A percentile compares a stretch with the other conserved stretches of the same genome.
Conservation (phyloP, 2,888 invertebrate species). For the Acronicta alni region DNA sequence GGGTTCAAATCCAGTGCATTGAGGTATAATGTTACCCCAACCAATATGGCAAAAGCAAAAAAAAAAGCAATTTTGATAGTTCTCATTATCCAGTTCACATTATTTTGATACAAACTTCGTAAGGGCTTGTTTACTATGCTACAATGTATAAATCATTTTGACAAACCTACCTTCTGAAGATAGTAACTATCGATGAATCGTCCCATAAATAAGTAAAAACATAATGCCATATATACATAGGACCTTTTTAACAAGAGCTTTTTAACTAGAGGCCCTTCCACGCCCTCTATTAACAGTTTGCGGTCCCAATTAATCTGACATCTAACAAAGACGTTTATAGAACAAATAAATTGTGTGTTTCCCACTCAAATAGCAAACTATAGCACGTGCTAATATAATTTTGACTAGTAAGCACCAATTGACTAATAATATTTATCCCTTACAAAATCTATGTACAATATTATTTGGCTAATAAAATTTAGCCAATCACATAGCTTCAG, state of each 20-base stretch:
- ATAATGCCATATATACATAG: no score
- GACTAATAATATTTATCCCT: conserved; percentile 77
- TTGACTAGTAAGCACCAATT: conserved; percentile 90
- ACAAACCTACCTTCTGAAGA: no score
- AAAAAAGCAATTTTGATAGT: no score
- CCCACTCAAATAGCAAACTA: conserved; percentile 57
- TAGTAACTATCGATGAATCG: no score
- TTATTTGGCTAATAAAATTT: conserved; percentile 81
- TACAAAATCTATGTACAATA: conserved; percentile 74
- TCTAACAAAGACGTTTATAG: not conserved
- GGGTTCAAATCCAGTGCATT: not conserved
- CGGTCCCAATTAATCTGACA: not conserved
- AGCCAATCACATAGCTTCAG: conserved; percentile 73
- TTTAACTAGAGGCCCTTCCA: not conserved
- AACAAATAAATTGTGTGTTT: conserved; percentile 44
- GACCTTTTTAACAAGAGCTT: no score
- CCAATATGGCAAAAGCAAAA: no score
- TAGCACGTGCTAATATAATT: conserved; percentile 86
- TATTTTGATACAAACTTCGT: no score
- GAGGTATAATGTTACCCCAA: not conserved
- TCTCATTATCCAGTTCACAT: no score
- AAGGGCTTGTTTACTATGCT: no score
- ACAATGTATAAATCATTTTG: no score
- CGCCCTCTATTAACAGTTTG: not conserved
- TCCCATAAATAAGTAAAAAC: no score